Conservation (phyloP, 2,888 invertebrate genomes). For the Cinara cedri region DNA sequence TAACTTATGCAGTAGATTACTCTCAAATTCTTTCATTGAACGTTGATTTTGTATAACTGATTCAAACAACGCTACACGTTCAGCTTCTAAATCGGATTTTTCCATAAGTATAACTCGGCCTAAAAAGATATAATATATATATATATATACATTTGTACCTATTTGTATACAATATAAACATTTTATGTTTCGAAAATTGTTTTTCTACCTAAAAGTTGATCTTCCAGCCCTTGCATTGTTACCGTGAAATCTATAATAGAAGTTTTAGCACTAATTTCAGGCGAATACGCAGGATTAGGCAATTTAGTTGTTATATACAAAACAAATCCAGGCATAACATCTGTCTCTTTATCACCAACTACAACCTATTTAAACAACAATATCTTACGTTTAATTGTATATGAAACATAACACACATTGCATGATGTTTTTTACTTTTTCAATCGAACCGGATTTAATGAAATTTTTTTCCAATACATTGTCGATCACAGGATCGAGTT, state of each 20-base stretch:
- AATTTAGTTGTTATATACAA: conserved; percentile 95
- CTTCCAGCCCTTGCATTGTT: conserved; percentile 94
- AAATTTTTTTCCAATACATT: conserved; percentile 97
- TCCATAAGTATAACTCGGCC: conserved; percentile 93
- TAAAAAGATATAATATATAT: conserved; percentile 58
- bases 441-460: conserved; percentile 94
- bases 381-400: not conserved
- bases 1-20: conserved; percentile 86
- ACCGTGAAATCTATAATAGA: conserved; percentile 98
- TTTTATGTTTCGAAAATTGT: not conserved
- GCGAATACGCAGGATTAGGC: conserved; percentile 95
- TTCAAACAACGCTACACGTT: conserved; percentile 89
- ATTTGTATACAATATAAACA: not conserved
- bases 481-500: conserved; percentile 93
- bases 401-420: not conserved
- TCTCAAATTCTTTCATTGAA: conserved; percentile 94
- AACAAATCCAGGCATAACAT: conserved; percentile 94
- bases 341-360: conserved; percentile 95
- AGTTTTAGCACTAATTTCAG: conserved; percentile 94
- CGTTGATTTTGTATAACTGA: conserved; percentile 96
- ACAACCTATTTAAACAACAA: conserved; percentile 67
- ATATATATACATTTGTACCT: not conserved
- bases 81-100: conserved; percentile 92
- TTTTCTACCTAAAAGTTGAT: conserved; percentile 77
- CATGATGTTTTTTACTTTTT: conserved; percentile 69